Evolutionary conservation across 2,888 invertebrate species (phyloP), one percentile per base, ranked within the genome.

Genomic region (Anthophora plumipes): DNA sequence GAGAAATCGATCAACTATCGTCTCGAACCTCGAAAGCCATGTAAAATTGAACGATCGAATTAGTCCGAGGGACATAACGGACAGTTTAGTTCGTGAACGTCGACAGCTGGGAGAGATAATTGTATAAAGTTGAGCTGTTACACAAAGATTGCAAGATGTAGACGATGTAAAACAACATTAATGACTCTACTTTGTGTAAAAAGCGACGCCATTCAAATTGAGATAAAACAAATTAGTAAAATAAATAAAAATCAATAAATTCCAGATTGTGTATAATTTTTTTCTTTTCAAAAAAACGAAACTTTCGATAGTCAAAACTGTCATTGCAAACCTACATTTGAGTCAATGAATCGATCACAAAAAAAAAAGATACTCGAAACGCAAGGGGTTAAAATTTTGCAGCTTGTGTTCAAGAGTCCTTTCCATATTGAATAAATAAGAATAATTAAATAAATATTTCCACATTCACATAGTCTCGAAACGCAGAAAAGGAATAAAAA

Each of bases 371-470:
- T n/a, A n/a, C n/a, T n/a, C n/a, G n/a, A n/a, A n/a, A n/a, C n/a
- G n/a, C n/a, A n/a, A n/a, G n/a, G n/a, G n/a, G n/a, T n/a, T n/a
- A n/a, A n/a, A n/a, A n/a, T n/a, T n/a, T n/a, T n/a, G n/a, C n/a
- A n/a, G n/a, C n/a, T n/a, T n/a, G n/a, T n/a, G n/a, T n/a, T n/a
- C n/a, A n/a, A n/a, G n/a, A n/a, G n/a, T n/a, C n/a, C n/a, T n/a
- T n/a, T n/a, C n/a, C n/a, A n/a, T n/a, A n/a, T n/a, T n/a, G n/a
- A n/a, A n/a, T n/a, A n/a, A n/a, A n/a, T n/a, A n/a, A n/a, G n/a
- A n/a, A n/a, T 50, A 67, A 74, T 67, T 55, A 54, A 48, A 74
- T 74, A 67, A 77, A 77, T 60, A 67, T 66, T 67, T 74, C 59
- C 46, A 39, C 52, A 37, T 41, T 31, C 17, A n/a, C 25, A 25